A percentile compares a stretch with the other conserved stretches of the same genome.
Conservation (phyloP, 1,140 invertebrate genomes). For the Drosophila biarmipes region DNA sequence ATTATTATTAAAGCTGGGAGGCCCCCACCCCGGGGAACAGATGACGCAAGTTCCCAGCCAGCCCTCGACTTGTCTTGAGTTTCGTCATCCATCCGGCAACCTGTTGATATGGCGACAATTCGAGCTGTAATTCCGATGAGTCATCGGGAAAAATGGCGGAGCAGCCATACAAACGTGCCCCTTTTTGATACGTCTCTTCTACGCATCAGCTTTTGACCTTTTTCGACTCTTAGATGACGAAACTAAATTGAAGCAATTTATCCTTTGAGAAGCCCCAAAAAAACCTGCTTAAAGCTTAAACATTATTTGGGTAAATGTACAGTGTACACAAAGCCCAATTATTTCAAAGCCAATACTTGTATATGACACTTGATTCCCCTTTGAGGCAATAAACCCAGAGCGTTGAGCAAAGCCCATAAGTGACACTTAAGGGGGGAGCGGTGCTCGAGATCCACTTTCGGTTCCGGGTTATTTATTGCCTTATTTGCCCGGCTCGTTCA, state of each 20-base stretch:
- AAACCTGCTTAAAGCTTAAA: not conserved
- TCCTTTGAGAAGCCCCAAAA: conserved; percentile 10
- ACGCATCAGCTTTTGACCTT: conserved; percentile 12
- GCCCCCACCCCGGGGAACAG: not conserved
- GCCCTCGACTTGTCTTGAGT: conserved; percentile 1
- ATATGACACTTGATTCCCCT: conserved; percentile 34
- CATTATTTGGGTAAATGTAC: not conserved
- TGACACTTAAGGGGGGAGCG: conserved; percentile 3
- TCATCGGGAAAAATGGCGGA: conserved; percentile 27
- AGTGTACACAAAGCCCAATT: not conserved
- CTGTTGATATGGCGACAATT: conserved; percentile 59
- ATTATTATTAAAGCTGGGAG: conserved; percentile 35
- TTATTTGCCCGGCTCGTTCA: conserved; percentile 41
- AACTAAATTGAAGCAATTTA: conserved; percentile 17
- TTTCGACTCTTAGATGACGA: conserved; percentile 1
- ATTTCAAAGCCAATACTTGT: conserved; percentile 23
- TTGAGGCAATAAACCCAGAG: conserved; percentile 20
- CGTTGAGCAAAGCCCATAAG: conserved; percentile 33
- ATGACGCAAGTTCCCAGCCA: conserved; percentile 41
- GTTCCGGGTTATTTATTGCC: conserved; percentile 59
- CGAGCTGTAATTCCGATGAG: conserved; percentile 30
- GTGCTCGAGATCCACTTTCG: conserved; percentile 42
- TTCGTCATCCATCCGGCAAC: conserved; percentile 33
- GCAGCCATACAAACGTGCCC: conserved; percentile 18
- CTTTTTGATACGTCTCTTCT: conserved; percentile 7